These are phyloP conservation scores for Lordiphosa andalusiaca DNA, from an alignment of 2,888 invertebrate species.

Conservation along the genomic window DNA sequence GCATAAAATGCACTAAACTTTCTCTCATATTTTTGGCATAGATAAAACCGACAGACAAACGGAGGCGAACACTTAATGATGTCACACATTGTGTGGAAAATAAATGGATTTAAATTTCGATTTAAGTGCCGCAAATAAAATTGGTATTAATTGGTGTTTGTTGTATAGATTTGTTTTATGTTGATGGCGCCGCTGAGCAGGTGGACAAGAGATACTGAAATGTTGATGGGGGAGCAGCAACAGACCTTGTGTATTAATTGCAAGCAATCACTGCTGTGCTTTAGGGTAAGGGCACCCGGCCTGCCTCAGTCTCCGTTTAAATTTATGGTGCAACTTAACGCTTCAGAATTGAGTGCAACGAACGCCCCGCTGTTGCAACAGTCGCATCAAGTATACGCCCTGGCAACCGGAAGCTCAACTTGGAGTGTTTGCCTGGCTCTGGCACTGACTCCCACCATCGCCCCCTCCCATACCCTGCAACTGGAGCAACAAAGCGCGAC, in stretches of 20 bases:
- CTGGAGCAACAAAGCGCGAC: conserved; percentile 62
- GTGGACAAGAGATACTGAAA: too few relatives aligned
- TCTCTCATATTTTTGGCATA: conserved; percentile 22
- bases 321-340: conserved; percentile 75
- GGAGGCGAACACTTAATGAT: conserved; percentile 40
- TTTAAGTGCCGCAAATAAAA: conserved; percentile 64
- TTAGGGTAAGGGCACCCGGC: not conserved
- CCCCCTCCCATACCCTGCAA: not conserved
- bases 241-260: too few relatives aligned
- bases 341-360: conserved; percentile 74
- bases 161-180: too few relatives aligned
- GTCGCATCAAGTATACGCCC: conserved; percentile 70
- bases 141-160: conserved; percentile 61
- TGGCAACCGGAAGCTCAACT: conserved; percentile 69
- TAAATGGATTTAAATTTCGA: conserved; percentile 55
- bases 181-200: too few relatives aligned
- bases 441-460: conserved; percentile 5
- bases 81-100: conserved; percentile 34
- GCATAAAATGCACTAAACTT: conserved; percentile 68
- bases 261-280: too few relatives aligned
- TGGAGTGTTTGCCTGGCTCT: conserved; percentile 68
- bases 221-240: too few relatives aligned
- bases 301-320: conserved; percentile 50
- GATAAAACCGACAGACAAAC: conserved; percentile 11
- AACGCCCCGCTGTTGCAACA: conserved; percentile 57